These are phyloP conservation scores for Limnephilus marmoratus DNA, from an alignment of 2,888 invertebrate genomes.

Conservation along the genomic window DNA sequence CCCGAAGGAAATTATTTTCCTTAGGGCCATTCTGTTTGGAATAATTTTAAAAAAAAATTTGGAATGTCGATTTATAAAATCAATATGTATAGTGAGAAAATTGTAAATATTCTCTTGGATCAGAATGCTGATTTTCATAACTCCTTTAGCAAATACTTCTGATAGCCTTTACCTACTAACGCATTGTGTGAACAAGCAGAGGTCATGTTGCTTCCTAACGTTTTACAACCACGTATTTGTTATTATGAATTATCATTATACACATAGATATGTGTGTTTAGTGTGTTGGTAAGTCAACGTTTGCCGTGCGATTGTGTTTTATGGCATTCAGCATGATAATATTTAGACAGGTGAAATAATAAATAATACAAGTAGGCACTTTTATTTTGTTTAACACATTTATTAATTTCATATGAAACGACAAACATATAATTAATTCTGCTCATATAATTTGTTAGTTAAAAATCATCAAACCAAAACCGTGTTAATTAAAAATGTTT, in stretches of 20 bases:
- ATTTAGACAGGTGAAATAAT: conserved; percentile 41
- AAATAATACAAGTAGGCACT: not conserved
- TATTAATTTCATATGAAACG: conserved; percentile 12
- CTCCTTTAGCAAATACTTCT: not conserved
- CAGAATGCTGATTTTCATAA: not conserved
- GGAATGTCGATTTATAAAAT: no score
- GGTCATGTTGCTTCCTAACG: not conserved
- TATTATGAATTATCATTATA: not conserved
- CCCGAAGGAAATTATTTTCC: no score
- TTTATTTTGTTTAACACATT: not conserved
- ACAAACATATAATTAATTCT: not conserved
- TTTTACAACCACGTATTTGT: not conserved
- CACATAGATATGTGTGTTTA: not conserved
- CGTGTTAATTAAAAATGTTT: not conserved
- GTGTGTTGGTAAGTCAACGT: not conserved
- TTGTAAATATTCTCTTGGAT: no score
- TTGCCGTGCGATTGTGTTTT: not conserved
- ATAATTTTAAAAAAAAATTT: no score
- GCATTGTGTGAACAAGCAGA: not conserved
- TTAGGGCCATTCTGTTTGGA: no score
- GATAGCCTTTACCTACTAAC: not conserved
- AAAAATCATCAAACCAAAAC: conserved; percentile 6
- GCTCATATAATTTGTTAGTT: conserved; percentile 26
- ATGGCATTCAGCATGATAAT: conserved; percentile 2
- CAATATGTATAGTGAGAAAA: no score